Conservation (phyloP, 2,113 vertebrate genomes). For the Hoplias malabaricus region DNA sequence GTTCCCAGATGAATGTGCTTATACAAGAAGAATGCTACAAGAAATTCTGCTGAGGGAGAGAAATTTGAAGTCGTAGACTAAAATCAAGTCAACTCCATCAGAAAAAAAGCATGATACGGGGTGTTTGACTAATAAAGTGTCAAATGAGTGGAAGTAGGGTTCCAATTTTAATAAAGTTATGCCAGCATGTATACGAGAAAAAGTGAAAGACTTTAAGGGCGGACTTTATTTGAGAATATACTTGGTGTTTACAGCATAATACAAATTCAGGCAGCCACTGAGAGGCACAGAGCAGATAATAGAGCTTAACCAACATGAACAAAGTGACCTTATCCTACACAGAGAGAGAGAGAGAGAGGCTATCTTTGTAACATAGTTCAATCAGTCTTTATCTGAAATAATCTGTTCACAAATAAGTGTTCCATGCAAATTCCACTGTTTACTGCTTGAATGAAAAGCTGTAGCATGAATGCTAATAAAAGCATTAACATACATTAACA, state of each 20-base stretch:
- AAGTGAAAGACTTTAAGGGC: not conserved
- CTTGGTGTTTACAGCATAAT: not conserved
- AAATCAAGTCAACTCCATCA: too few species aligned
- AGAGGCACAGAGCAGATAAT: not conserved
- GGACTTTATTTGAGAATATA: constrained; percentile 29
- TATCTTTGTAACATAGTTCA: not conserved
- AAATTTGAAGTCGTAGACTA: too few species aligned
- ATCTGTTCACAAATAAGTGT: not conserved
- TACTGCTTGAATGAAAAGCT: not conserved
- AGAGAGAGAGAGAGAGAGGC: not conserved
- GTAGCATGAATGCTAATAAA: not conserved
- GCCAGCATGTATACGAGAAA: too few species aligned
- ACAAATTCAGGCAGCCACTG: not conserved
- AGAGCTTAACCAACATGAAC: not conserved
- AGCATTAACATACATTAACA: too few species aligned
- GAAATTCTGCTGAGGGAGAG: too few species aligned
- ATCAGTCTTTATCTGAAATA: constrained; percentile 1
- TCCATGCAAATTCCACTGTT: not conserved
- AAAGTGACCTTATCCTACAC: not conserved
- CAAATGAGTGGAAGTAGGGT: not conserved
- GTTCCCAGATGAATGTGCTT: not conserved
- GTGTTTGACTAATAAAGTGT: not conserved
- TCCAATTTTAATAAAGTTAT: too few species aligned
- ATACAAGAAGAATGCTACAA: too few species aligned
- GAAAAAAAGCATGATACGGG: too few species aligned